Evolutionary conservation across 2,888 invertebrate genomes (phyloP).

Genomic region (Pachydiplax longipennis): DNA sequence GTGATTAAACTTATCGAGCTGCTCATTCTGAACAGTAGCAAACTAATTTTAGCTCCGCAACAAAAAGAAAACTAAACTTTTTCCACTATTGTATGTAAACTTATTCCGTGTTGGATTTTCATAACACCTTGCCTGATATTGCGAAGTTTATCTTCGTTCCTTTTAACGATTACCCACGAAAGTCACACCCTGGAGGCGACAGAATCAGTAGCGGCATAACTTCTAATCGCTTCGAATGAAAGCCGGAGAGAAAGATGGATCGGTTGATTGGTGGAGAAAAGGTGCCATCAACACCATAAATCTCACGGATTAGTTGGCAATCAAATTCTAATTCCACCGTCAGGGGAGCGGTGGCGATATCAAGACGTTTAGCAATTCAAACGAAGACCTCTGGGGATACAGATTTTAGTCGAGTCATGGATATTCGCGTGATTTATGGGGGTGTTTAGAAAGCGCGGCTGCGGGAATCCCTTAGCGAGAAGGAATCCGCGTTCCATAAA

Average conservation of each 20-base stretch:
- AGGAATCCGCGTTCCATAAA: neutral
- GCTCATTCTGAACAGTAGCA: no score
- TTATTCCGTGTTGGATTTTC: no score
- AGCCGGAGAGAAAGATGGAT: neutral
- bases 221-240: neutral
- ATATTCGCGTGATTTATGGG: neutral
- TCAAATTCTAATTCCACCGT: neutral
- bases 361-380: neutral
- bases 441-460: neutral
- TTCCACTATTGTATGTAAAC: no score
- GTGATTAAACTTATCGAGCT: no score
- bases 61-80: no score
- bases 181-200: no score
- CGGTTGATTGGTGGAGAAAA: neutral
- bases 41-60: no score
- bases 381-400: neutral
- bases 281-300: neutral
- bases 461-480: neutral
- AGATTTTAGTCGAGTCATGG: neutral
- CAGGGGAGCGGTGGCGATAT: neutral
- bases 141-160: no score
- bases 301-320: neutral
- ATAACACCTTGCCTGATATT: no score
- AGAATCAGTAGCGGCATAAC: neutral
- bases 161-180: no score